phyloP scores from a whole-genome alignment of 2,113 vertebrate species.

The Pimephales promelas region DNA sequence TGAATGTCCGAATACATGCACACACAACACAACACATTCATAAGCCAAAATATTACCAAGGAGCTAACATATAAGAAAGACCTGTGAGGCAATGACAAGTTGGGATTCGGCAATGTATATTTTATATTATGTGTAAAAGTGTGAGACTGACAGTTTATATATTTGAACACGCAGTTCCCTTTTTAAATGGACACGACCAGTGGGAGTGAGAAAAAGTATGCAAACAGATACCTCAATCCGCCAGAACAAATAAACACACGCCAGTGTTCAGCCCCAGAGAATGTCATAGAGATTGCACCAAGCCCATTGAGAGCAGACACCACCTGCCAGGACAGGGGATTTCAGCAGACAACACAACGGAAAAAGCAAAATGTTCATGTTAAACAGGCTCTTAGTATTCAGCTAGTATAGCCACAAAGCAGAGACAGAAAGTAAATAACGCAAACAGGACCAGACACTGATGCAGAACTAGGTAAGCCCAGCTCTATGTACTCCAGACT shows the following conservation, averaged over 20 bases:
- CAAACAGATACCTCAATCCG: conserved; percentile 30
- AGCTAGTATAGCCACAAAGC: conserved; percentile 52
- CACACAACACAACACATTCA: not conserved
- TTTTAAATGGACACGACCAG: conserved; percentile 36
- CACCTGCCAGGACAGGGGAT: conserved; percentile 56
- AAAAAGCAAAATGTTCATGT: conserved; percentile 54
- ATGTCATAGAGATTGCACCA: conserved; percentile 50
- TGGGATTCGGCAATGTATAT: not conserved
- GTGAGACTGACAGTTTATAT: conserved; percentile 1
- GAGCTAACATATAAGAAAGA: not conserved
- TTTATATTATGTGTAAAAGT: not conserved
- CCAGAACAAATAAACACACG: conserved; percentile 51
- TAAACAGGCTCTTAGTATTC: conserved; percentile 60
- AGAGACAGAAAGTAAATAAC: conserved; percentile 32
- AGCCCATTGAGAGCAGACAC: conserved; percentile 47
- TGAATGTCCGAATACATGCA: not conserved
- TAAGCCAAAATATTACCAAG: not conserved
- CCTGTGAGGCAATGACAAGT: not conserved
- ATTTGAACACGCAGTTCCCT: not conserved
- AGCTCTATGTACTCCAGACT: not conserved
- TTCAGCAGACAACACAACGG: conserved; percentile 41
- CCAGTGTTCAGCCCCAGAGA: conserved; percentile 50
- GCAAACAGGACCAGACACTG: conserved; percentile 44
- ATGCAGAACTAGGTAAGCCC: conserved; percentile 25
- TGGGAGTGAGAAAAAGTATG: conserved; percentile 40